Evolutionary conservation across 1,140 invertebrate genomes (phyloP), one percentile per base, ranked within the genome.

Genomic region (Littorina saxatilis): DNA sequence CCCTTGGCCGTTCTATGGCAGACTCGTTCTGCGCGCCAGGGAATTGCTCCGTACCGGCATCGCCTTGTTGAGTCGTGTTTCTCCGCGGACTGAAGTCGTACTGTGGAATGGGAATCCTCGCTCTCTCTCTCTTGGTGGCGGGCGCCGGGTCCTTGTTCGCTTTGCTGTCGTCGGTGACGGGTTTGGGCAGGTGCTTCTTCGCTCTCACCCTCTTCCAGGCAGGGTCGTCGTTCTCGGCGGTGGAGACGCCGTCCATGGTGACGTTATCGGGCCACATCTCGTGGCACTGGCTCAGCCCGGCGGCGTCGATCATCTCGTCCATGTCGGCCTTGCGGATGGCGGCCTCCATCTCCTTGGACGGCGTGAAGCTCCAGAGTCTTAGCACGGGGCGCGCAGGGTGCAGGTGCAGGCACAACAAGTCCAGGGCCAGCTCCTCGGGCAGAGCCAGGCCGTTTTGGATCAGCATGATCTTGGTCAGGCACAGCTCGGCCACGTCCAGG

Each of bases 391-490:
- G 83, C 32, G 87, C 86, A 7, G 83, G 79, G n/a, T 84, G 84
- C 37, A 90, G 76, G 84, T 90, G 89, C 13, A 88, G 80, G 13
- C 86, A 68, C 20, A 90, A 73, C 29, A 90, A 74, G 32, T 85
- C 85, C 79, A 88, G 74, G 73, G 78, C 80, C 17, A 90, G 61
- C 29, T 84, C 84, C 66, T 84, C 74, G 7, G 89, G 87, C 43
- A 82, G 80, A 7, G 85, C 86, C 50, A 90, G 79, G 27, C 89
- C 89, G 79, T 90, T 90, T 74, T 90, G 88, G 50, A 89, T 89
- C 4, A 87, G 68, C 55, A 90, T 82, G 32, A 84, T 84, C 84
- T 90, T 90, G 52, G 82, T 85, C 78, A 90, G 83, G 50, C 85
- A 86, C 37, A 90, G 82, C 83, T 90, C 88, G 17, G 86, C 87